Percentiles rank a stretch among this genome's conserved stretches.
These are phyloP conservation scores for Aptenodytes forsteri DNA, from an alignment of 2,113 vertebrate species.

Conservation along the genomic window DNA sequence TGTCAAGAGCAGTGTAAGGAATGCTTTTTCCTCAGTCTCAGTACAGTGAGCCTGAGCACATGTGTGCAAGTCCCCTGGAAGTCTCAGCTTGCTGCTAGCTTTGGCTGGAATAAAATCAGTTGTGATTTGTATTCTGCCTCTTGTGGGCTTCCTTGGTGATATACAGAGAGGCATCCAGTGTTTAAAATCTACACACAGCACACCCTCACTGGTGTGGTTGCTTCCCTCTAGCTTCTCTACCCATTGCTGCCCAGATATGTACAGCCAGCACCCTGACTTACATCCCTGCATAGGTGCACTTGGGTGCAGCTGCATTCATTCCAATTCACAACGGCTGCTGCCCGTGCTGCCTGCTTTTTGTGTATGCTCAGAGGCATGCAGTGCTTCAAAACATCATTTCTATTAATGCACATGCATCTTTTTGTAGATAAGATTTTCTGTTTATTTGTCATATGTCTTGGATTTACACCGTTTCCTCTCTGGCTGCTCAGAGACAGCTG, in stretches of 20 bases:
- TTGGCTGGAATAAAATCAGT: background rate
- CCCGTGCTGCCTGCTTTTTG: accelerated
- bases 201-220: background rate
- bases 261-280: background rate
- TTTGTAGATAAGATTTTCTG: background rate
- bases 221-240: background rate
- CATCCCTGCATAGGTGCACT: accelerated
- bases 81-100: background rate
- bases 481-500: background rate
- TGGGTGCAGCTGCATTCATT: accelerated
- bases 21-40: background rate
- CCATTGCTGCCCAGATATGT: accelerated
- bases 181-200: background rate
- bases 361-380: background rate
- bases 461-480: background rate
- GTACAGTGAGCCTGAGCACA: background rate
- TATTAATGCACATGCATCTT: accelerated
- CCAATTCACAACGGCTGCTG: accelerated
- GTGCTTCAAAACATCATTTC: background rate
- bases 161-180: background rate
- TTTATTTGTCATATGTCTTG: background rate
- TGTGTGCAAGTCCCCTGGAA: background rate
- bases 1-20: background rate
- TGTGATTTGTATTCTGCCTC: background rate
- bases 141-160: background rate